Evolutionary conservation across 2,113 vertebrate species (phyloP).

Genomic region (Chlorodrepanis virens): DNA sequence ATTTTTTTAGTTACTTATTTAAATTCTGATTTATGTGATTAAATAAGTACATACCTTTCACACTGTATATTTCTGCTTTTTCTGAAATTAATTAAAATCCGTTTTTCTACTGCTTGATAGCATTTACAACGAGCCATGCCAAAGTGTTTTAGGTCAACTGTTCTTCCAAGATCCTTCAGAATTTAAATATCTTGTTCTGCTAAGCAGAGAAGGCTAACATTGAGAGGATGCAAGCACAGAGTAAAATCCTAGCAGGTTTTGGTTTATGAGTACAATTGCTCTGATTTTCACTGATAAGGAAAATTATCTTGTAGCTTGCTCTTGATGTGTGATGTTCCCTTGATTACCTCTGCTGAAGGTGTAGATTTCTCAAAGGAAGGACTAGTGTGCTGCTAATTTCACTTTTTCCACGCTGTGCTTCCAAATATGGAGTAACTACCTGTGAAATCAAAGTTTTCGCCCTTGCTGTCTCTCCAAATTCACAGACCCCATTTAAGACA

Average conservation of each 20-base stretch:
- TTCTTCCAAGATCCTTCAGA: neutral
- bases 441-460: neutral
- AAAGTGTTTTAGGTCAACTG: neutral
- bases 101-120: neutral
- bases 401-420: neutral
- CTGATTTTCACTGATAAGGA: neutral
- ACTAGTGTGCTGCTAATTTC: rapidly evolving
- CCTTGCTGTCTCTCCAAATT: neutral
- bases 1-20: neutral
- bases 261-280: neutral
- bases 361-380: neutral
- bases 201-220: neutral
- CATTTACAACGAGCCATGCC: neutral
- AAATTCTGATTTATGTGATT: neutral
- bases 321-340: neutral
- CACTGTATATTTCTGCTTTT: neutral
- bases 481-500: neutral
- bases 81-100: neutral
- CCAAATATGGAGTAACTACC: neutral
- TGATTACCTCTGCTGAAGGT: neutral
- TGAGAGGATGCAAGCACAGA: neutral
- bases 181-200: neutral
- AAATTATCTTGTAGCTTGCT: neutral
- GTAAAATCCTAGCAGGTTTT: neutral
- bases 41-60: neutral